phyloP scores from a whole-genome alignment of 2,113 vertebrate genomes.

The Asarcornis scutulata region DNA sequence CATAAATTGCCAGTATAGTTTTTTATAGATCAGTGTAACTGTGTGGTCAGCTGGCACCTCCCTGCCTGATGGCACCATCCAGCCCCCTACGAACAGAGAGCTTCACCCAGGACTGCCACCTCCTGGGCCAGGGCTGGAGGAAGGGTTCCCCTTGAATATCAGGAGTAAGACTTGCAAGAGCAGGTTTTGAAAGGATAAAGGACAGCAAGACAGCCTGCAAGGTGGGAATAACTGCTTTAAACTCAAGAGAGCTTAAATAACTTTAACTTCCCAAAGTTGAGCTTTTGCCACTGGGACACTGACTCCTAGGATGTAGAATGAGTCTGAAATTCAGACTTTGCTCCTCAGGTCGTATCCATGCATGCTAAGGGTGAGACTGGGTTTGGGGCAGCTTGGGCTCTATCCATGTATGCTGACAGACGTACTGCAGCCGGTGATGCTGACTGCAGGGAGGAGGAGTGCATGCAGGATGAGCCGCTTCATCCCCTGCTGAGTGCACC shows the following conservation, averaged over 20 bases:
- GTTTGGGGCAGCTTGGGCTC: not conserved
- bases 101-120: not conserved
- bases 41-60: not conserved
- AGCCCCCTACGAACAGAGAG: not conserved
- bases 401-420: rapidly evolving
- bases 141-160: not conserved
- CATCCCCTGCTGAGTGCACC: not conserved
- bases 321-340: not conserved
- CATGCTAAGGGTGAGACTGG: rapidly evolving
- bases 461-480: not conserved
- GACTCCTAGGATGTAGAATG: not conserved
- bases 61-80: not conserved
- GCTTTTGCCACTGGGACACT: rapidly evolving
- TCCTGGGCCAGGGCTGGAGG: not conserved
- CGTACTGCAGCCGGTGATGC: not conserved
- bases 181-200: not conserved
- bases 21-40: not conserved
- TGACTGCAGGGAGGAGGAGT: not conserved
- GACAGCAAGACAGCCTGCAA: not conserved
- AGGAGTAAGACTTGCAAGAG: not conserved
- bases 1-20: not conserved
- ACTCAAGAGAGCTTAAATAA: not conserved
- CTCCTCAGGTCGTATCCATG: not conserved
- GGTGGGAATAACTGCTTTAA: not conserved
- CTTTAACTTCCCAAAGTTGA: not conserved